These are phyloP conservation scores for Nesogale talazaci DNA, from an alignment of 2,113 vertebrate species.

Conservation along the genomic window DNA sequence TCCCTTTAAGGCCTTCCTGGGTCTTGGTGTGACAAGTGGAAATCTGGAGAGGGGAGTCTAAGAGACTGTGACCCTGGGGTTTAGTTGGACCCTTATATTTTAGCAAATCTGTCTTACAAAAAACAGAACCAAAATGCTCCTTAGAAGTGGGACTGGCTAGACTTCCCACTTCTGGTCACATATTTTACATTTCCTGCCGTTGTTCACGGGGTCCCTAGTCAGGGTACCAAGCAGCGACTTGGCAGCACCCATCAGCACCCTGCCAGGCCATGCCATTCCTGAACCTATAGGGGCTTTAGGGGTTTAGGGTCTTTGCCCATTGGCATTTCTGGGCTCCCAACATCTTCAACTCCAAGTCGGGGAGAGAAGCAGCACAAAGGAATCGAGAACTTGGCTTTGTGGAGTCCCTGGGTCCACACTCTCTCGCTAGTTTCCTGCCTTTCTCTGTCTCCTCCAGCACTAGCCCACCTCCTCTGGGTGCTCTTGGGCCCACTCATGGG, in stretches of 20 bases:
- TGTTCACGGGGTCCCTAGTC: too few species aligned
- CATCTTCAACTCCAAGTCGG: not conserved
- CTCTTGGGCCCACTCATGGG: not conserved
- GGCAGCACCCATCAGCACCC: too few species aligned
- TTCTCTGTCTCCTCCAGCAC: not conserved
- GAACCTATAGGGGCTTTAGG: not conserved
- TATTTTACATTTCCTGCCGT: not conserved
- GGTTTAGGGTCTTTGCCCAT: too few species aligned
- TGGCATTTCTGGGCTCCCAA: not conserved
- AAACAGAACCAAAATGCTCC: not conserved
- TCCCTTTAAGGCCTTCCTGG: not conserved
- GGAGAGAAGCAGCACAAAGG: not conserved
- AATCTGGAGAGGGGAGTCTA: not conserved
- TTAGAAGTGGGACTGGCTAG: not conserved
- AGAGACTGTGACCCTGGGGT: not conserved
- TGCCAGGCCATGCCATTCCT: too few species aligned
- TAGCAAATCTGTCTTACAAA: not conserved
- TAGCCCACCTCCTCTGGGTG: too few species aligned
- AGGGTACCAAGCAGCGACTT: too few species aligned
- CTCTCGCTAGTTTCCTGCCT: not conserved
- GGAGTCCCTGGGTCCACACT: not conserved
- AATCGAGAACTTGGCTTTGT: not conserved
- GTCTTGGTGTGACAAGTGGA: not conserved
- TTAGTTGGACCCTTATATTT: not conserved
- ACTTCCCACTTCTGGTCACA: not conserved